Conservation (phyloP, 1,140 invertebrate genomes). For the Cryptotermes secundus region DNA sequence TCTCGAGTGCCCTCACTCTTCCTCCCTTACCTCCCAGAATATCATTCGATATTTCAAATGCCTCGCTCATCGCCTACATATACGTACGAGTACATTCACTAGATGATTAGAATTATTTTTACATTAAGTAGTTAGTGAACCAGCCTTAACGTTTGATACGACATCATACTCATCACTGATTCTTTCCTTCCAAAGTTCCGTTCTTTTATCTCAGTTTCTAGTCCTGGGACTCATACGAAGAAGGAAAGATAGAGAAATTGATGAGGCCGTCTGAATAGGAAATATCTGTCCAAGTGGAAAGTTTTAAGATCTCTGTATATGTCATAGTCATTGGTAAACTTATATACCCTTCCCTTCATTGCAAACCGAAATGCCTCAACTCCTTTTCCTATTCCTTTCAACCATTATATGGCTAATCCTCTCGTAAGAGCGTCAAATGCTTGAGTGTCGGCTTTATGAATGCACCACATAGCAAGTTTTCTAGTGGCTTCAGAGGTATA, state of each 20-base stretch:
- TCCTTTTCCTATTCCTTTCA: conserved; percentile 5
- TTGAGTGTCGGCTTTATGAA: neutral
- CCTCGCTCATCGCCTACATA: too few species aligned
- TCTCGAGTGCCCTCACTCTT: too few species aligned
- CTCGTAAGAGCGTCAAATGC: conserved; percentile 3
- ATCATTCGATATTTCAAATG: too few species aligned
- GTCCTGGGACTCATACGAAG: neutral
- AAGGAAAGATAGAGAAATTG: neutral
- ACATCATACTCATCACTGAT: neutral
- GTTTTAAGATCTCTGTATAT: conserved; percentile 20
- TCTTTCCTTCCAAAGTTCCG: too few species aligned
- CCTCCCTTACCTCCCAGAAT: too few species aligned
- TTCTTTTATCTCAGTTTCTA: neutral
- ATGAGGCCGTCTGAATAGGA: neutral
- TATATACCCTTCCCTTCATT: neutral
- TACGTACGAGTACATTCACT: too few species aligned
- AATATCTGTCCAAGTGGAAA: conserved; percentile 11
- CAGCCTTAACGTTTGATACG: neutral
- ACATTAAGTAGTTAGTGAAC: neutral
- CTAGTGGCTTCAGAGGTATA: neutral
- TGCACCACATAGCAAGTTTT: conserved; percentile 2
- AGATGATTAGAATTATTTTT: neutral
- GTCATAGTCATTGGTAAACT: neutral
- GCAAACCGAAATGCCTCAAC: conserved; percentile 15
- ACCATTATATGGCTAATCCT: conserved; percentile 24